Evolutionary conservation across 2,888 invertebrate species (phyloP).

Genomic region (Oscheius sp.): DNA sequence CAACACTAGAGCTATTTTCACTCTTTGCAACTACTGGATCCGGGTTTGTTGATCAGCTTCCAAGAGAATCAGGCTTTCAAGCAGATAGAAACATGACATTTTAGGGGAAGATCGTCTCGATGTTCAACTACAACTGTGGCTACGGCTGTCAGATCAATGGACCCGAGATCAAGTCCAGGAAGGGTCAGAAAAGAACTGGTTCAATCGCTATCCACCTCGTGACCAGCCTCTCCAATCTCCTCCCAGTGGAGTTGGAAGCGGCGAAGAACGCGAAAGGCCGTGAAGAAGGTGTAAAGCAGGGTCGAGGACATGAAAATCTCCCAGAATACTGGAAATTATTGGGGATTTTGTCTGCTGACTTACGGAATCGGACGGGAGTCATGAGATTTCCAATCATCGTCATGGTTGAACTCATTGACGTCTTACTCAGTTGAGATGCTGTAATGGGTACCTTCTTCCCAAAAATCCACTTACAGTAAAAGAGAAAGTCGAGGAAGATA

Average conservation of each 20-base stretch:
- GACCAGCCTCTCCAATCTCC: no score
- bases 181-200: background rate
- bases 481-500: slow-evolving; percentile 3
- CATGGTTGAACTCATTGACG: background rate
- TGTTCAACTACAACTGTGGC: slow-evolving; percentile 9
- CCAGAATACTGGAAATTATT: slow-evolving; percentile 10
- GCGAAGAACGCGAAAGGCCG: slow-evolving; percentile 5
- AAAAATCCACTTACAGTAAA: background rate
- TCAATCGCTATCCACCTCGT: no score
- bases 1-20: background rate
- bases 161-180: background rate
- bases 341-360: background rate
- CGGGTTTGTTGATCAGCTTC: background rate
- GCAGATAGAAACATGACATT: background rate
- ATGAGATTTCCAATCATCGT: background rate
- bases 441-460: background rate
- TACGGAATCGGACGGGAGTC: slow-evolving; percentile 8
- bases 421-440: background rate
- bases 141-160: slow-evolving; percentile 4
- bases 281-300: slow-evolving; percentile 15
- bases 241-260: slow-evolving; percentile 12
- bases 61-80: background rate
- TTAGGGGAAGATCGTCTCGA: background rate
- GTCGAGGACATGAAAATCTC: slow-evolving; percentile 10
- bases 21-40: slow-evolving; percentile 2